Percentiles rank a stretch among this genome's conserved stretches.
Conservation (phyloP, 2,888 invertebrate species). For the Epistrophe eligans region DNA sequence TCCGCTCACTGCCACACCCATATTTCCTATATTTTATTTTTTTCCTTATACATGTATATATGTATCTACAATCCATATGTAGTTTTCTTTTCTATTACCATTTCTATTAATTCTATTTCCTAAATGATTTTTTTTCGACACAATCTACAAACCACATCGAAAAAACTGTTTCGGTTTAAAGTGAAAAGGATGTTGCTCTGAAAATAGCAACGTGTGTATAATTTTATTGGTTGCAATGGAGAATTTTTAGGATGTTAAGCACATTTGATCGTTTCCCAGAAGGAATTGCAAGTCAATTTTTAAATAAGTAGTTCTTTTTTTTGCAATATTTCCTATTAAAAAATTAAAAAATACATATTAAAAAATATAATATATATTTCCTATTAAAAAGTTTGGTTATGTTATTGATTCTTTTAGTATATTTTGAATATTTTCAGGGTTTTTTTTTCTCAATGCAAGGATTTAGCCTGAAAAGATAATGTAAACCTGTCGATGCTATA, state of each 20-base stretch:
- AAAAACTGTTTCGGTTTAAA: slow-evolving; percentile 5
- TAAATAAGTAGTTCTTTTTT: neutral
- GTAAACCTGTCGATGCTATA: neutral
- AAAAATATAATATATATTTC: no score
- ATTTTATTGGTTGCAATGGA: neutral
- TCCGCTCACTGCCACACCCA: no score
- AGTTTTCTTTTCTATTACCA: no score
- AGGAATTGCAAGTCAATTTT: slow-evolving; percentile 58
- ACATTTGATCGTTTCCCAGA: slow-evolving; percentile 11
- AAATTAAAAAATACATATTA: no score
- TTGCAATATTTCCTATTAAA: slow-evolving; percentile 26
- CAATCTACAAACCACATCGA: no score
- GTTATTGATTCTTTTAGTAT: slow-evolving; percentile 8
- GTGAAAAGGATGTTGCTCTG: neutral
- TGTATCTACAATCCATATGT: no score
- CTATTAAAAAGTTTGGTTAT: slow-evolving; percentile 11
- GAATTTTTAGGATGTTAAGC: neutral
- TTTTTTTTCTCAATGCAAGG: neutral
- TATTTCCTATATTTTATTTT: no score
- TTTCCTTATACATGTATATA: no score
- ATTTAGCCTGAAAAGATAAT: neutral
- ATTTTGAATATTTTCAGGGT: neutral
- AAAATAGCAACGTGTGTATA: neutral
- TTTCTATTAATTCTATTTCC: no score
- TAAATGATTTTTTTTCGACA: no score